Evolutionary conservation across 1,140 invertebrate genomes (phyloP).

Genomic region (Tetramorium simillimum): DNA sequence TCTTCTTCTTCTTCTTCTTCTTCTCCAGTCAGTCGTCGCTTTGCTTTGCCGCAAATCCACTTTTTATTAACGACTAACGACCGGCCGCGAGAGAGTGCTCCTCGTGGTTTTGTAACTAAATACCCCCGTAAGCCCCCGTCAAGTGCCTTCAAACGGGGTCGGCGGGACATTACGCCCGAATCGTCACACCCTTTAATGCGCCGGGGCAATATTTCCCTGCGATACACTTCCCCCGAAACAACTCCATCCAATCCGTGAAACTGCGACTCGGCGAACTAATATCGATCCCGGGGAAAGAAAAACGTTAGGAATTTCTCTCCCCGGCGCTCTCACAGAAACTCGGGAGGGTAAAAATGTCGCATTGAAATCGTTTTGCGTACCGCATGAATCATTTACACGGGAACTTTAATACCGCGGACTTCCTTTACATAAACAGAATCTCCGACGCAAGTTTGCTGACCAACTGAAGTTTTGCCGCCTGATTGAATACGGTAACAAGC

Average conservation of each 20-base stretch:
- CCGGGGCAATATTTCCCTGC: slow-evolving; percentile 47
- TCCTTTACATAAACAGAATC: slow-evolving; percentile 12
- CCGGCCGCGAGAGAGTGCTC: slow-evolving; percentile 17
- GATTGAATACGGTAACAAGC: slow-evolving; percentile 16
- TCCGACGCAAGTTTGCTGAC: not conserved
- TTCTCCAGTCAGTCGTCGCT: not conserved
- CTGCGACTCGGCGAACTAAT: slow-evolving; percentile 29
- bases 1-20: not conserved
- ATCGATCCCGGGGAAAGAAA: slow-evolving; percentile 45
- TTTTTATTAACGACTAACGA: slow-evolving; percentile 59
- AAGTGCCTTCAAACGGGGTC: slow-evolving; percentile 32
- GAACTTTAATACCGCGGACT: slow-evolving; percentile 13
- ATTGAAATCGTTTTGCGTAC: slow-evolving; percentile 12
- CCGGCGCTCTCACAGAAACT: not conserved
- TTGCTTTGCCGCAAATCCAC: slow-evolving; percentile 17
- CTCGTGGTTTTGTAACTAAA: slow-evolving; percentile 54
- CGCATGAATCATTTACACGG: slow-evolving; percentile 28
- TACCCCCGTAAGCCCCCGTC: slow-evolving; percentile 53
- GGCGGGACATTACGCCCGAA: slow-evolving; percentile 19
- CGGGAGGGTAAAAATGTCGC: slow-evolving; percentile 12
- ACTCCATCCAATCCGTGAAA: slow-evolving; percentile 25
- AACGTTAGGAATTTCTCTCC: not conserved
- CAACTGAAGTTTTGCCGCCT: not conserved
- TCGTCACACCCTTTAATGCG: slow-evolving; percentile 54
- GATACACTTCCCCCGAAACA: slow-evolving; percentile 16